A percentile compares a stretch with the other conserved stretches of the same genome.
These are phyloP conservation scores for Andricus grossulariae DNA, from an alignment of 1,140 invertebrate genomes.

Conservation along the genomic window DNA sequence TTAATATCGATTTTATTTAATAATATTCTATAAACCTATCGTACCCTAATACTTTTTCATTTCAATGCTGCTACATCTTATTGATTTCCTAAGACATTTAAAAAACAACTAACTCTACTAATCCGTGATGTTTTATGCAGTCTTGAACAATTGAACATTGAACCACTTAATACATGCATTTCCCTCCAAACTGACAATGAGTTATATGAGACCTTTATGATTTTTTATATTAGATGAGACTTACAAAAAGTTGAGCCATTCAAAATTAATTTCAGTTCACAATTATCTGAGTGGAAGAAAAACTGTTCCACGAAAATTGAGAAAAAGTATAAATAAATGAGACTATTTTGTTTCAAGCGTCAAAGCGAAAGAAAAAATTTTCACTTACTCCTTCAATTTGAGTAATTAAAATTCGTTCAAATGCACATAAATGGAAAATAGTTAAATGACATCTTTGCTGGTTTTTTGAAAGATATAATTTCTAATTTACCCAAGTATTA, in stretches of 20 bases:
- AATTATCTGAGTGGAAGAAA: background rate
- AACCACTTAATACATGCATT: background rate
- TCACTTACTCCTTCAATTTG: too few relatives aligned
- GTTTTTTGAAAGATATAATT: too few relatives aligned
- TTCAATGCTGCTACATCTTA: background rate
- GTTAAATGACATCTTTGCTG: too few relatives aligned
- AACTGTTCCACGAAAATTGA: too few relatives aligned
- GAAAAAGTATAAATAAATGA: too few relatives aligned
- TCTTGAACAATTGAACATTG: conserved; percentile 21
- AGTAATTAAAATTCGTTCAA: too few relatives aligned
- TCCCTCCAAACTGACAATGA: background rate
- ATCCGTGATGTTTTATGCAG: conserved; percentile 2
- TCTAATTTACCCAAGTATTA: too few relatives aligned
- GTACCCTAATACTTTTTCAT: conserved; percentile 16
- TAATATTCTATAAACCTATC: conserved; percentile 1
- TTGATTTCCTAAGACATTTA: background rate
- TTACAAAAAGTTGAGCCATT: conserved; percentile 7
- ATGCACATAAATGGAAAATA: too few relatives aligned
- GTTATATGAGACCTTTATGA: conserved; percentile 8
- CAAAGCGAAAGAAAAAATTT: too few relatives aligned
- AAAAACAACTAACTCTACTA: conserved; percentile 7
- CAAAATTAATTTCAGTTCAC: background rate
- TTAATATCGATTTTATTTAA: background rate
- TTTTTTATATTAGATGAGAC: background rate
- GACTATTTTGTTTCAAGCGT: too few relatives aligned